phyloP scores from a whole-genome alignment of 2,113 vertebrate genomes.

The Chitala chitala region DNA sequence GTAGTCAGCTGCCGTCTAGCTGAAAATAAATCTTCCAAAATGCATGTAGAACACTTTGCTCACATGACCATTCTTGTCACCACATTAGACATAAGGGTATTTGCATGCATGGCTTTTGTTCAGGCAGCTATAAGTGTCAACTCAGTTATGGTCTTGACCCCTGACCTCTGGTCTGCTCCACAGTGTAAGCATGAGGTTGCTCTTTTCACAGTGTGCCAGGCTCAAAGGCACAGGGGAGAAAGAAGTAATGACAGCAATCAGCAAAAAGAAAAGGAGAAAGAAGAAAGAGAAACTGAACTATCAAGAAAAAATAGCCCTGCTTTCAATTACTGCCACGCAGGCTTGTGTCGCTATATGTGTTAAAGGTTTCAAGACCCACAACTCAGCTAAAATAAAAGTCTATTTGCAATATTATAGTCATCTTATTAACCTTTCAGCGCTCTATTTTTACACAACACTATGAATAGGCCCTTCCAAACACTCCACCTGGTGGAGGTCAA shows the following conservation, averaged over 20 bases:
- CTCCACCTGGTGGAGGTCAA: too few species aligned
- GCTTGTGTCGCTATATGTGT: too few species aligned
- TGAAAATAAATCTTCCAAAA: constrained; percentile 10
- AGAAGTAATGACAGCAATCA: background rate
- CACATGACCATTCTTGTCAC: background rate
- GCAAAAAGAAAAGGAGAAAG: background rate
- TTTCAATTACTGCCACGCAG: too few species aligned
- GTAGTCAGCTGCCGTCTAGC: background rate
- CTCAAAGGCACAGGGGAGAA: background rate
- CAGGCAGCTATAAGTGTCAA: background rate
- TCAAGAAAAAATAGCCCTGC: too few species aligned
- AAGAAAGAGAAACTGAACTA: too few species aligned
- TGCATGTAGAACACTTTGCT: background rate
- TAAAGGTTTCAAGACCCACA: too few species aligned
- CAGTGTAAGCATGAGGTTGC: background rate
- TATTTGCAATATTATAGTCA: too few species aligned
- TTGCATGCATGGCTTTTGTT: background rate
- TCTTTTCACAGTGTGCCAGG: background rate
- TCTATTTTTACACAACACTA: too few species aligned
- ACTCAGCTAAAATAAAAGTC: too few species aligned
- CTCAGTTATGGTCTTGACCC: background rate
- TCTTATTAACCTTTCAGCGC: too few species aligned
- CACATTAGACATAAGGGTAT: constrained; percentile 5
- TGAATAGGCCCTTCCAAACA: too few species aligned
- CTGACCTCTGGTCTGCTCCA: background rate